These are phyloP conservation scores for Scaptomyza parva DNA, from an alignment of 2,888 invertebrate species.

Conservation along the genomic window DNA sequence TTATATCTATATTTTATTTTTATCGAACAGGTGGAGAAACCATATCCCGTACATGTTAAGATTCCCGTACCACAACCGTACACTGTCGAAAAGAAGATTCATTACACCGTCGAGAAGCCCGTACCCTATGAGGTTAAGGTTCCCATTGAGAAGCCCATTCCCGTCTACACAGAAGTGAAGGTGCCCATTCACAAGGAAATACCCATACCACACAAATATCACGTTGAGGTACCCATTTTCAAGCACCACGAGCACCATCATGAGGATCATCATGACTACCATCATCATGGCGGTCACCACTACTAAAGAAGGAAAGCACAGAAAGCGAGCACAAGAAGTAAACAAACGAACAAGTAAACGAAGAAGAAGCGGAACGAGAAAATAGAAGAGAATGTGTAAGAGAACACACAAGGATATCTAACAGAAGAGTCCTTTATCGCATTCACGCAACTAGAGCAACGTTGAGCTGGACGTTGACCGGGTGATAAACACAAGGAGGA, in stretches of 20 bases:
- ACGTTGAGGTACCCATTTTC: constrained; percentile 86
- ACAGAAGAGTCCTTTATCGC: constrained; percentile 68
- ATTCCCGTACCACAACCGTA: constrained; percentile 93
- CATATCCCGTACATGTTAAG: constrained; percentile 91
- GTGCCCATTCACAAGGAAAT: constrained; percentile 91
- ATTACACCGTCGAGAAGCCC: constrained; percentile 91
- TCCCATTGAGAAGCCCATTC: constrained; percentile 91
- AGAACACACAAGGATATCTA: constrained; percentile 54
- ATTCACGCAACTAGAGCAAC: constrained; percentile 63
- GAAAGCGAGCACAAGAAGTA: constrained; percentile 82
- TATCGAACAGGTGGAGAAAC: constrained; percentile 88
- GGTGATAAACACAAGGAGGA: constrained; percentile 73
- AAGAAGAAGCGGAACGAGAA: constrained; percentile 39
- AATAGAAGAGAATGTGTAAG: constrained; percentile 32
- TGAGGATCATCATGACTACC: constrained; percentile 66
- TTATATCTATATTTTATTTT: not conserved
- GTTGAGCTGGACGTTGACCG: constrained; percentile 84
- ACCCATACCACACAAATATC: constrained; percentile 88
- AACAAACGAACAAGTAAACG: constrained; percentile 49
- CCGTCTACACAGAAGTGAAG: constrained; percentile 89
- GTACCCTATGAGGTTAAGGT: constrained; percentile 90
- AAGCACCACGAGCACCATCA: constrained; percentile 83
- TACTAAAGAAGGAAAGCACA: constrained; percentile 70
- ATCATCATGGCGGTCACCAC: constrained; percentile 58
- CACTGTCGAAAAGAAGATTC: constrained; percentile 90